Conservation (phyloP, 2,113 vertebrate species). For the Microcebus jonahi region DNA sequence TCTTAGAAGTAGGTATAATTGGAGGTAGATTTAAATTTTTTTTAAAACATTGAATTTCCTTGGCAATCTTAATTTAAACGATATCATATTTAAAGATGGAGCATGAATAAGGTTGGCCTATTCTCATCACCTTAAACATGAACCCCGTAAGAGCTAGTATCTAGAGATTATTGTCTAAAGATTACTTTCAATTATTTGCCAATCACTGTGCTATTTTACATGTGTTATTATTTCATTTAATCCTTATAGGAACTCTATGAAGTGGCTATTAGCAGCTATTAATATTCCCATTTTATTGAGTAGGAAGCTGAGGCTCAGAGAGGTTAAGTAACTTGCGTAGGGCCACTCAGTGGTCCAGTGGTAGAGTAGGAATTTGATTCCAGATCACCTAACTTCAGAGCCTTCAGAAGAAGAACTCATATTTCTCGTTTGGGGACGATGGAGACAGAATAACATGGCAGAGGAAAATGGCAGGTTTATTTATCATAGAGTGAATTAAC, state of each 20-base stretch:
- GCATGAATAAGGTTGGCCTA: background rate
- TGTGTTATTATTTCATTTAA: slow-evolving; percentile 16
- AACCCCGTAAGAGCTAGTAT: background rate
- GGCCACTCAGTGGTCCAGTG: background rate
- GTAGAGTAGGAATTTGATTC: background rate
- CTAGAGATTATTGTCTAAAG: background rate
- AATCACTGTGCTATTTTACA: background rate
- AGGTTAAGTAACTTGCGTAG: background rate
- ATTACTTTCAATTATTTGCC: background rate
- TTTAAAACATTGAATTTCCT: background rate
- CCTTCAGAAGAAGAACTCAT: too few relatives aligned
- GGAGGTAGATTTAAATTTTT: background rate
- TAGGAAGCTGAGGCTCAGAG: background rate
- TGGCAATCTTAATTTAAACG: background rate
- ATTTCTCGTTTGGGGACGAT: too few relatives aligned
- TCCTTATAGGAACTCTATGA: background rate
- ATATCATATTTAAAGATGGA: slow-evolving; percentile 10
- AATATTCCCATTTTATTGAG: background rate
- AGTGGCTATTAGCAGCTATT: background rate
- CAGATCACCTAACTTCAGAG: background rate
- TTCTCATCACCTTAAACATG: background rate
- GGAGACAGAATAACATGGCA: background rate
- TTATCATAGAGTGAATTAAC: background rate
- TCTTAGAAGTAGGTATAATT: background rate
- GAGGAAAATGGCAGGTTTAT: background rate